phyloP scores from a whole-genome alignment of 2,888 invertebrate species.

The Subacronicta megacephala region DNA sequence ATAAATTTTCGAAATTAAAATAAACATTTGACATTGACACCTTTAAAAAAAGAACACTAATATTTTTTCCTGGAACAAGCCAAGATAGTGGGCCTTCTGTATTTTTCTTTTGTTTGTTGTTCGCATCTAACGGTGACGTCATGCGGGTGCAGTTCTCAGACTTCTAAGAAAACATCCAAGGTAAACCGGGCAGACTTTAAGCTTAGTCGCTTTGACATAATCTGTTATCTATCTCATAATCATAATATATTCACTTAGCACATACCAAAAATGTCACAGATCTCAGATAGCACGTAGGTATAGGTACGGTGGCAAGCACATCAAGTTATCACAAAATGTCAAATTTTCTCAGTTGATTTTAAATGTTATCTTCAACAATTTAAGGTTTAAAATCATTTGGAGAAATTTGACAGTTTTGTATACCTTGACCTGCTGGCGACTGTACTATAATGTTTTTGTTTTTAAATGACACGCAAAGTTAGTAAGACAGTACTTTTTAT shows the following conservation, averaged over 20 bases:
- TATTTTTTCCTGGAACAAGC: neutral
- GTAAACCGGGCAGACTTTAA: slow-evolving; percentile 45
- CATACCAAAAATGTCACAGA: neutral
- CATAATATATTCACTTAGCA: slow-evolving; percentile 15
- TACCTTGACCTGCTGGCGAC: no score
- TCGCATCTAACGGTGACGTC: slow-evolving; percentile 25
- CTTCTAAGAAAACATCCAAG: slow-evolving; percentile 53
- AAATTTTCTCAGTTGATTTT: no score
- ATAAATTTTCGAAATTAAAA: no score
- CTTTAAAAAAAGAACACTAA: neutral
- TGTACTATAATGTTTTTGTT: no score
- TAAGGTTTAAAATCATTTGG: no score
- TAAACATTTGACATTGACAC: neutral
- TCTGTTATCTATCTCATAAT: slow-evolving; percentile 16
- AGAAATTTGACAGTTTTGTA: no score
- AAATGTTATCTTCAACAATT: no score
- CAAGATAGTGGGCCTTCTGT: neutral
- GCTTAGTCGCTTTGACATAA: slow-evolving; percentile 37
- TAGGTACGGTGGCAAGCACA: no score
- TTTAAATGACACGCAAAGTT: no score
- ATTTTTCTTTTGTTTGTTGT: neutral
- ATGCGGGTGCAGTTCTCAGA: slow-evolving; percentile 39
- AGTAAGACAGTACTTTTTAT: no score
- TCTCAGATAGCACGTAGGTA: no score
- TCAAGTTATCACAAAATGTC: no score